A percentile compares a stretch with the other conserved stretches of the same genome.
These are phyloP conservation scores for Schizopygopsis pylzovi DNA, from an alignment of 2,797 vertebrate species.

Conservation along the genomic window DNA sequence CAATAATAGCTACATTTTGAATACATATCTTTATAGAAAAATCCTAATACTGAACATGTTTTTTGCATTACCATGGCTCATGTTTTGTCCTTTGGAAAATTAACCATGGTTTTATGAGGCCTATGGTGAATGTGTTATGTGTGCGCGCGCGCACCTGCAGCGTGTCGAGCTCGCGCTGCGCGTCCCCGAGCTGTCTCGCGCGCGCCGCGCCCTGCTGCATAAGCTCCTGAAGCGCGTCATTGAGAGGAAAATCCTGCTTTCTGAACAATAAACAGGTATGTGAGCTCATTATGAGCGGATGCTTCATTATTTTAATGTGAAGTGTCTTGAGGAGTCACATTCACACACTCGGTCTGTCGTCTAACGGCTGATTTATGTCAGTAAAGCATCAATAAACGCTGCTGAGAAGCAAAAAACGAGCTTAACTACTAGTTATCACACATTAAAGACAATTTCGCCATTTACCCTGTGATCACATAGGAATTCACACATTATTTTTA, in stretches of 20 bases:
- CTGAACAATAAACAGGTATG: neutral
- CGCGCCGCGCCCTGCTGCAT: conserved; percentile 62
- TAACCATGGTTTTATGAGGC: too few species aligned
- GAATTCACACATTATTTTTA: neutral
- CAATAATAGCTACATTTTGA: too few species aligned
- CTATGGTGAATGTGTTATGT: neutral
- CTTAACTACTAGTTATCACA: neutral
- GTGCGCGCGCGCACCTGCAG: conserved; percentile 6
- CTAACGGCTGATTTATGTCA: conserved; percentile 7
- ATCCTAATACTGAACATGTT: too few species aligned
- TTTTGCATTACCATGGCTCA: neutral
- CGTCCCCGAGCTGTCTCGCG: conserved; percentile 60
- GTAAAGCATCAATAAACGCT: neutral
- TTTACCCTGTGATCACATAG: neutral
- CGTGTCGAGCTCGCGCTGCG: conserved; percentile 4
- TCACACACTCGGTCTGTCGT: neutral
- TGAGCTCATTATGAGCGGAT: neutral
- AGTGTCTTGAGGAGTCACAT: neutral
- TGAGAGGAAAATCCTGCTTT: conserved; percentile 58
- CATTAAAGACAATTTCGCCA: neutral
- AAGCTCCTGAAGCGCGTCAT: conserved; percentile 65
- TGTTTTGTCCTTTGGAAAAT: too few species aligned
- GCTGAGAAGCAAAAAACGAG: neutral
- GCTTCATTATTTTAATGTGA: neutral
- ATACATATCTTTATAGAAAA: too few species aligned